phyloP scores from a whole-genome alignment of 1,140 invertebrate species.

The Atta colombica region DNA sequence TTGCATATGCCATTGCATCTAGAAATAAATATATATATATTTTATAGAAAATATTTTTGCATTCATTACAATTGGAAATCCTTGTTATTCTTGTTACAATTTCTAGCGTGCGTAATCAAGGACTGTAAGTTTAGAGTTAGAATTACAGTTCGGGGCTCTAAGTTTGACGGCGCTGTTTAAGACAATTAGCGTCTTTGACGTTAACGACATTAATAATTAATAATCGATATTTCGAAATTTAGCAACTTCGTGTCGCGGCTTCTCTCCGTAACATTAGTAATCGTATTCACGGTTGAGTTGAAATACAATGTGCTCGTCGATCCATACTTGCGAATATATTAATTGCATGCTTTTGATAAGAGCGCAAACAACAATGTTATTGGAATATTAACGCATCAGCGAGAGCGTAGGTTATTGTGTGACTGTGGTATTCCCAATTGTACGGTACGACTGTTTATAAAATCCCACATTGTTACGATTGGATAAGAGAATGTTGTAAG shows the following conservation, averaged over 20 bases:
- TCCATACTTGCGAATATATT: conserved; percentile 51
- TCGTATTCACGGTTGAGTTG: conserved; percentile 45
- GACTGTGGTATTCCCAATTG: conserved; percentile 30
- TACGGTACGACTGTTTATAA: neutral
- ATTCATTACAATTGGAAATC: conserved; percentile 34
- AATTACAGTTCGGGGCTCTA: conserved; percentile 56
- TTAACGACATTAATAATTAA: conserved; percentile 65
- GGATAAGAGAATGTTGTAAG: neutral
- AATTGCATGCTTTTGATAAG: conserved; percentile 53
- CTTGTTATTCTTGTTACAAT: conserved; percentile 58
- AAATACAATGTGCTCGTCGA: conserved; percentile 44
- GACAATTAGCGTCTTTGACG: conserved; percentile 63
- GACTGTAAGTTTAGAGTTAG: conserved; percentile 59
- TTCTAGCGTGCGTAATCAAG: conserved; percentile 57
- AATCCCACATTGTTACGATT: neutral
- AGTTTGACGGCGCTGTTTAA: conserved; percentile 57
- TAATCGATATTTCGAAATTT: conserved; percentile 62
- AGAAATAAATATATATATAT: neutral
- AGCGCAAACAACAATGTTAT: conserved; percentile 43
- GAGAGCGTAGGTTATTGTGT: conserved; percentile 40
- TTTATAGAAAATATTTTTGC: conserved; percentile 21
- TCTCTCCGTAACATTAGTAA: conserved; percentile 28
- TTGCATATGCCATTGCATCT: neutral
- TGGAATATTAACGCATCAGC: conserved; percentile 46
- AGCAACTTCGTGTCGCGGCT: conserved; percentile 34